A percentile compares a stretch with the other conserved stretches of the same genome.
phyloP scores from a whole-genome alignment of 1,140 invertebrate species.

The Hermetia illucens region DNA sequence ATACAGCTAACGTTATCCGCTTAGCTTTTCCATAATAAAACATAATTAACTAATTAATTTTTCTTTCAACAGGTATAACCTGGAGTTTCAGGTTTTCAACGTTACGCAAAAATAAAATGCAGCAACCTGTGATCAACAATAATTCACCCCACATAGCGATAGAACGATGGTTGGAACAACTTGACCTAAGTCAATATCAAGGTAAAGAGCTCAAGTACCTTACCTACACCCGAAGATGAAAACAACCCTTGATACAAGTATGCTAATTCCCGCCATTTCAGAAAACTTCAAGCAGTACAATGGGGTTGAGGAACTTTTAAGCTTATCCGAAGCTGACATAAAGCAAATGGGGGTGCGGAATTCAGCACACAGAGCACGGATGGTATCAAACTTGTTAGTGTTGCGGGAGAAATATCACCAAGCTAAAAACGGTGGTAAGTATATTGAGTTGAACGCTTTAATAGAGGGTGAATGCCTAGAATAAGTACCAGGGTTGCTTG shows the following conservation, averaged over 20 bases:
- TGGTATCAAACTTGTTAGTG: constrained; percentile 46
- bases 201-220: constrained; percentile 26
- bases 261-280: constrained; percentile 5
- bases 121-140: too few relatives aligned
- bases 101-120: constrained; percentile 5
- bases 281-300: constrained; percentile 31
- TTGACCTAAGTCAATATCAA: constrained; percentile 25
- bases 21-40: too few relatives aligned
- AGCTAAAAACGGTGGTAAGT: background rate
- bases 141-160: too few relatives aligned
- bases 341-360: constrained; percentile 44
- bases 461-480: too few relatives aligned
- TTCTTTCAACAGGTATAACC: constrained; percentile 15
- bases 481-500: too few relatives aligned
- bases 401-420: constrained; percentile 36
- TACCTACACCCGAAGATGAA: background rate
- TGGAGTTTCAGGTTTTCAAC: constrained; percentile 28
- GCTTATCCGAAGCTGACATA: constrained; percentile 41
- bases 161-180: constrained; percentile 18
- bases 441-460: too few relatives aligned
- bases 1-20: too few relatives aligned
- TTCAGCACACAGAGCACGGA: constrained; percentile 42
- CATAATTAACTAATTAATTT: constrained; percentile 11
- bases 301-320: constrained; percentile 41
- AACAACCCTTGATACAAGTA: background rate